Percentiles rank a stretch among this genome's conserved stretches.
phyloP scores from a whole-genome alignment of 2,797 vertebrate genomes.

The Falco biarmicus region DNA sequence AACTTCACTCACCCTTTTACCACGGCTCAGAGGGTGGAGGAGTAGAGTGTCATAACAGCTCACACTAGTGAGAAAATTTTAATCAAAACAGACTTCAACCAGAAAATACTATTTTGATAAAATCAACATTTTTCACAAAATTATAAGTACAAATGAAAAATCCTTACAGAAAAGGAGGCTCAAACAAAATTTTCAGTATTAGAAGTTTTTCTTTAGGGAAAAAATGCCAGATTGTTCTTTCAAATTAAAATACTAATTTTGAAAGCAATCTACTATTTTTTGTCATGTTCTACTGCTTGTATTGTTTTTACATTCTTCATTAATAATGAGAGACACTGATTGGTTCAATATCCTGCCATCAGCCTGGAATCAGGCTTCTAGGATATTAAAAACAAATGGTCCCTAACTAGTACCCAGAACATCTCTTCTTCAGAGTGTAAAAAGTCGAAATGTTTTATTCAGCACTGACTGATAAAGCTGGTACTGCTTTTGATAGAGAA shows the following conservation, averaged over 20 bases:
- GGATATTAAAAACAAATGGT: slow-evolving; percentile 13
- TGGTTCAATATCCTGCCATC: neutral
- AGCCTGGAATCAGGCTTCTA: neutral
- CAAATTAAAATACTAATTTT: neutral
- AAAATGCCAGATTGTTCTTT: neutral
- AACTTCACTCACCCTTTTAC: slow-evolving; percentile 26
- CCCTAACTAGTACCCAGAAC: neutral
- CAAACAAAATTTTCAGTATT: neutral
- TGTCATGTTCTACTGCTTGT: neutral
- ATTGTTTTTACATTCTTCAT: neutral
- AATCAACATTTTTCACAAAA: slow-evolving; percentile 26
- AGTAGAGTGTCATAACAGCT: slow-evolving; percentile 38
- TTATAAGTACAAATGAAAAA: neutral
- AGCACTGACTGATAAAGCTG: neutral
- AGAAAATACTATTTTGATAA: slow-evolving; percentile 36
- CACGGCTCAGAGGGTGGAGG: slow-evolving; percentile 16
- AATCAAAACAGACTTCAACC: slow-evolving; percentile 23
- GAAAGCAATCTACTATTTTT: slow-evolving; percentile 3
- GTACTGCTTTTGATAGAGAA: neutral
- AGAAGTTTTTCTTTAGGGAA: neutral
- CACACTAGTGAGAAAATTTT: slow-evolving; percentile 31
- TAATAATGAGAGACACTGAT: neutral
- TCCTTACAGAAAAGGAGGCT: neutral
- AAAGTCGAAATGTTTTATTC: slow-evolving; percentile 13
- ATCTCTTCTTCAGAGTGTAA: slow-evolving; percentile 15